These are phyloP conservation scores for Nannospalax galili DNA, from an alignment of 2,113 vertebrate genomes.

Conservation along the genomic window DNA sequence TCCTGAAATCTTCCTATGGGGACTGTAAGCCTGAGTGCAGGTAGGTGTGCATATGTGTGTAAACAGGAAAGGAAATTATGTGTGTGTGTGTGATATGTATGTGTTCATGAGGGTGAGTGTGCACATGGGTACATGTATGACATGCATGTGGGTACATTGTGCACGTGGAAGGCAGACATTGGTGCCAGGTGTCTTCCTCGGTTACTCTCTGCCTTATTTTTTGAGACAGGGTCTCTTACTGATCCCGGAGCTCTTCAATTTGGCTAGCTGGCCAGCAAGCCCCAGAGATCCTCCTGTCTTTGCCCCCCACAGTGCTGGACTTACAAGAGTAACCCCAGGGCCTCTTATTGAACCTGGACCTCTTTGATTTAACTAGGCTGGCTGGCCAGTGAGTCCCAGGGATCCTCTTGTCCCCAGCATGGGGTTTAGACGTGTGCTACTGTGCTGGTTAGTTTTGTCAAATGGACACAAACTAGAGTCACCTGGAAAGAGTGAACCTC, in stretches of 20 bases:
- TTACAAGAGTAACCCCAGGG: too few relatives aligned
- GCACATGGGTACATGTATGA: not conserved
- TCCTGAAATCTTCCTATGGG: not conserved
- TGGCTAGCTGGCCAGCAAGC: not conserved
- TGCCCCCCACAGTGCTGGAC: too few relatives aligned
- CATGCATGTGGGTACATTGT: not conserved
- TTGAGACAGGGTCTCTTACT: not conserved
- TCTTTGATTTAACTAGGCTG: too few relatives aligned
- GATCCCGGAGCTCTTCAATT: not conserved
- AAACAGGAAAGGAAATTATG: not conserved
- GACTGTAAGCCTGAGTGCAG: accelerated
- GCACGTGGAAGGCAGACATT: not conserved
- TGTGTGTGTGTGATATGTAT: not conserved
- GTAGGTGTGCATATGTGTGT: not conserved
- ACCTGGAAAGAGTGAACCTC: too few relatives aligned
- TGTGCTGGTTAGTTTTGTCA: too few relatives aligned
- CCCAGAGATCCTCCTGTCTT: not conserved
- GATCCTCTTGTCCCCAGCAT: not conserved
- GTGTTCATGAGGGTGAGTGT: not conserved
- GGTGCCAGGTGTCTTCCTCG: not conserved
- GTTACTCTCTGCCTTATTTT: not conserved
- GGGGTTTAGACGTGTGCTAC: not conserved
- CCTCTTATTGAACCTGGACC: not conserved
- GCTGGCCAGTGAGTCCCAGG: not conserved
- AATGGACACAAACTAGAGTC: too few relatives aligned